Evolutionary conservation across 2,888 invertebrate species (phyloP), one percentile per base, ranked within the genome.

Genomic region (Holacanthella duospinosa): DNA sequence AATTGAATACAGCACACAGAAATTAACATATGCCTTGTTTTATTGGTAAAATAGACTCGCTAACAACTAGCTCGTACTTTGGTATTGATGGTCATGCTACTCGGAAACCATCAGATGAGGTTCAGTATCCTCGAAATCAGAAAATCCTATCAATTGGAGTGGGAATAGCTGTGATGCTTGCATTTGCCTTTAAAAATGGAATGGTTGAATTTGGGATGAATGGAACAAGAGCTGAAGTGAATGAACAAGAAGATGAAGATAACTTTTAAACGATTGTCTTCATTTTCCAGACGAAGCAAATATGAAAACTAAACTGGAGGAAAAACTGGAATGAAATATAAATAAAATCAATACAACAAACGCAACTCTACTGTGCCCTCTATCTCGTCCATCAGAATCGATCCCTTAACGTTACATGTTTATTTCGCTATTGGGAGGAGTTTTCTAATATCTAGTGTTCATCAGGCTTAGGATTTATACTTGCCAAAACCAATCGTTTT

Each of bases 171-270:
- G 16, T 48, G 12, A 69, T 69, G 68, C n/a, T 69, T 4, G 61
- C 63, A 59, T 69, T 67, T 21, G 68, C 67, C 25, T 59, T 62
- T n/a, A 67, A 61, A 59, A 67, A 66, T 43, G 60, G 62, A 16
- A 64, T 69, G 29, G 63, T 69, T 24, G 60, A 65, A 12, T 43
- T 67, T 16, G 9, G 68, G 64, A 4, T 68, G 61, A n/a, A 65
- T 66, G 67, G 67, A 67, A 25, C 62, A 61, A 54, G 2, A n/a
- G 21, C 12, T 16, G 48, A 48, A 21, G 48, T 16, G n/a, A 21
- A 9, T 4, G 48, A 9, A 21, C 16, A 48, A 21, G 48, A 48
- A 4, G 48, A 48, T 21, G 48, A 48, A n/a, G 48, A 48, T 9
- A 48, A 48, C 55, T 55, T 27, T n/a, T n/a, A n/a, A n/a, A n/a